phyloP scores from a whole-genome alignment of 2,888 invertebrate genomes.

The Tryphoninae sp. region DNA sequence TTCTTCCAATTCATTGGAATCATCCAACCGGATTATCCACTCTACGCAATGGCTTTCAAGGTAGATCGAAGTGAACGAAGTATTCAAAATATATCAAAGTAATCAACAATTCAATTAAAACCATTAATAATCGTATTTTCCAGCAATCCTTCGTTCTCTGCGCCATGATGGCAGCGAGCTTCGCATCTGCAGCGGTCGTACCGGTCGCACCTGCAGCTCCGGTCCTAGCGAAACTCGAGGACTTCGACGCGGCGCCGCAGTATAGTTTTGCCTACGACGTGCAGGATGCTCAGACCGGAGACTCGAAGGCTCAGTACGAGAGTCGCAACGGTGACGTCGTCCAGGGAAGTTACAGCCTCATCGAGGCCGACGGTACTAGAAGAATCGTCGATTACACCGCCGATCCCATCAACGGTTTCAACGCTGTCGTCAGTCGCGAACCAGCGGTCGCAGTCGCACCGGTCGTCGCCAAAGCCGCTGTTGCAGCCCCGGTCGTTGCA shows the following conservation, averaged over 20 bases:
- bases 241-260: slow-evolving; percentile 72
- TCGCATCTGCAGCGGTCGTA: slow-evolving; percentile 47
- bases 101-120: slow-evolving; percentile 69
- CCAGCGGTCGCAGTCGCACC: slow-evolving; percentile 59
- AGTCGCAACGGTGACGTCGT: slow-evolving; percentile 64
- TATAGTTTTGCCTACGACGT: slow-evolving; percentile 70
- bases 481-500: slow-evolving; percentile 47
- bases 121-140: slow-evolving; percentile 78
- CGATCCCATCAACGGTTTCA: slow-evolving; percentile 65
- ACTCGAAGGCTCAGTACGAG: slow-evolving; percentile 68
- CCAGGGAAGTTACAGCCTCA: slow-evolving; percentile 77
- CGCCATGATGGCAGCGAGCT: slow-evolving; percentile 40
- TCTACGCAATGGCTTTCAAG: slow-evolving; percentile 72
- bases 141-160: slow-evolving; percentile 61
- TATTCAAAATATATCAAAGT: slow-evolving; percentile 77
- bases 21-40: slow-evolving; percentile 49
- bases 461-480: slow-evolving; percentile 47
- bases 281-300: slow-evolving; percentile 69
- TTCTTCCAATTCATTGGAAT: slow-evolving; percentile 66
- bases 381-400: slow-evolving; percentile 65
- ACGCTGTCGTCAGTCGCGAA: slow-evolving; percentile 63
- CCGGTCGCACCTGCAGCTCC: slow-evolving; percentile 67
- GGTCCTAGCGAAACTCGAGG: slow-evolving; percentile 70
- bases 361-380: slow-evolving; percentile 82
- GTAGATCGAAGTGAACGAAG: slow-evolving; percentile 75